phyloP scores from a whole-genome alignment of 2,113 vertebrate genomes.

The Calyptomena viridis region DNA sequence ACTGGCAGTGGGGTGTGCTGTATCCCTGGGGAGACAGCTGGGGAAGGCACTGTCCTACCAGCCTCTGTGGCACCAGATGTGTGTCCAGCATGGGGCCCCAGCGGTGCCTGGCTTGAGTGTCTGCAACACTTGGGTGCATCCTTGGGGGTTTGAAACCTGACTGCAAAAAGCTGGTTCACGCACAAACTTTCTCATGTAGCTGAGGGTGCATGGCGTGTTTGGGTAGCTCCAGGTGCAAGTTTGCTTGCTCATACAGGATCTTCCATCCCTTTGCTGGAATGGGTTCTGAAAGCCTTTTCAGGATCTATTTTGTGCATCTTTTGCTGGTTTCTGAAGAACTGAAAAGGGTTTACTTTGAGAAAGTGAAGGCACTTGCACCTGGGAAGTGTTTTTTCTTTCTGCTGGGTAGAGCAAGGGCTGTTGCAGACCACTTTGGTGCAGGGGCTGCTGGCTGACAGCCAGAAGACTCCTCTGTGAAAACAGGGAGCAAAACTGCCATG shows the following conservation, averaged over 20 bases:
- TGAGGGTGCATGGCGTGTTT: accelerated
- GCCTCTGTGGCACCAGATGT: accelerated
- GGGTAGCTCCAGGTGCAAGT: not conserved
- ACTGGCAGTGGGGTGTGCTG: not conserved
- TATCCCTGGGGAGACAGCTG: not conserved
- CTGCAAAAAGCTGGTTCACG: not conserved
- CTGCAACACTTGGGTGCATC: accelerated
- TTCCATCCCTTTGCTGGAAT: not conserved
- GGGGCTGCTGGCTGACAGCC: accelerated
- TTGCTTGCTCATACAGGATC: not conserved
- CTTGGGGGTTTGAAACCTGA: not conserved
- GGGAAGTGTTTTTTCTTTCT: not conserved
- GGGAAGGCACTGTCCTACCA: not conserved
- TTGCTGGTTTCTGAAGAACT: not conserved
- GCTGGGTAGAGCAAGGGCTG: not conserved
- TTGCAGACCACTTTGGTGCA: not conserved
- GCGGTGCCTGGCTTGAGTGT: accelerated
- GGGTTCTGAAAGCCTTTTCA: not conserved
- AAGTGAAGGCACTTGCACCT: not conserved
- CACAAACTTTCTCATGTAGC: not conserved
- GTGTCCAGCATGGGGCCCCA: accelerated
- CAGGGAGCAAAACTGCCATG: not conserved
- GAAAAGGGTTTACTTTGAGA: not conserved
- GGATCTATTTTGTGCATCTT: not conserved
- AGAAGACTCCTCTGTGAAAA: not conserved